Evolutionary conservation across 2,888 invertebrate genomes (phyloP).

Genomic region (Flexamia atlantica): DNA sequence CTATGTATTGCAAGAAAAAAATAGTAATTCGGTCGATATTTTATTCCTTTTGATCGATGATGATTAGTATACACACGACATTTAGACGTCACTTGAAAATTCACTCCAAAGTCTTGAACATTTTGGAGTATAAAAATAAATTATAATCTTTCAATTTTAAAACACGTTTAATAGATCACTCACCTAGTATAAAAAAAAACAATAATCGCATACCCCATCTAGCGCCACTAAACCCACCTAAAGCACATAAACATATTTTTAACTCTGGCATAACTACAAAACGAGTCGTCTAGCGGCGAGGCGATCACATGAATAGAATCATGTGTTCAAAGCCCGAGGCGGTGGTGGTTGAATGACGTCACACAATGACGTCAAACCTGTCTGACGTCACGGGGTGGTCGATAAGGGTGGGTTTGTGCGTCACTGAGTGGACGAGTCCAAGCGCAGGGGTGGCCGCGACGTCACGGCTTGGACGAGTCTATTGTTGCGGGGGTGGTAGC

Average conservation of each 20-base stretch:
- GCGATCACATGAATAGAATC: slow-evolving; percentile 34
- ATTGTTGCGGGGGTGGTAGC: neutral
- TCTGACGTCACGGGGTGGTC: slow-evolving; percentile 51
- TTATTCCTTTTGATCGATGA: too few relatives aligned
- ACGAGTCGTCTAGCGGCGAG: neutral
- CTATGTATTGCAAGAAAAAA: too few relatives aligned
- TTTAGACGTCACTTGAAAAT: too few relatives aligned
- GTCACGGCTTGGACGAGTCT: slow-evolving; percentile 15
- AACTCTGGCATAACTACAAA: slow-evolving; percentile 12
- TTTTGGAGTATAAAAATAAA: too few relatives aligned
- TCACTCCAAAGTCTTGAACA: too few relatives aligned
- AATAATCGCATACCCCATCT: too few relatives aligned
- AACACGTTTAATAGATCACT: too few relatives aligned
- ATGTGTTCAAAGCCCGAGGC: neutral
- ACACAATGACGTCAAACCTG: slow-evolving; percentile 15
- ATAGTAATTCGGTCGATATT: too few relatives aligned
- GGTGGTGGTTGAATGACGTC: slow-evolving; percentile 1
- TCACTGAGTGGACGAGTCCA: slow-evolving; percentile 25
- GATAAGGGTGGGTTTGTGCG: slow-evolving; percentile 52
- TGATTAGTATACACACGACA: too few relatives aligned
- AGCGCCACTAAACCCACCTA: too few relatives aligned
- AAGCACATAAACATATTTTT: neutral
- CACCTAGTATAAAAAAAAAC: too few relatives aligned
- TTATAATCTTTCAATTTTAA: too few relatives aligned
- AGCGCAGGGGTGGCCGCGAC: slow-evolving; percentile 5